Evolutionary conservation across 2,113 vertebrate genomes (phyloP).

Genomic region (Gnathochromis pfefferi): DNA sequence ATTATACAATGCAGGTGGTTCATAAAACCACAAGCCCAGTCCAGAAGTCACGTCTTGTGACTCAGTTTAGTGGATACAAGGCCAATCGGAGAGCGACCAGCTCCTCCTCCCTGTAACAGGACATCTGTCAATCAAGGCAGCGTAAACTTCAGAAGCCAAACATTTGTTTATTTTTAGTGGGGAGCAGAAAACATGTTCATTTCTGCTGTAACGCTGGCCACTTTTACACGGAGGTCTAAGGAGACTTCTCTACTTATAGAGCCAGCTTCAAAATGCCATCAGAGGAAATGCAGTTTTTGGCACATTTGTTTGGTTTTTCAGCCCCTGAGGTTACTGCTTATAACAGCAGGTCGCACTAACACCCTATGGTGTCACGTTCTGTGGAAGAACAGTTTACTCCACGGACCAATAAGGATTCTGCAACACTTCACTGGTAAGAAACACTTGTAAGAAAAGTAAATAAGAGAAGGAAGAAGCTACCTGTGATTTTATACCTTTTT

Average conservation of each 20-base stretch:
- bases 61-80: background rate
- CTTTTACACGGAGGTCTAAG: background rate
- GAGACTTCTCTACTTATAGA: background rate
- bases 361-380: background rate
- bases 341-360: background rate
- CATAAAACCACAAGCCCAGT: background rate
- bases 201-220: background rate
- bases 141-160: background rate
- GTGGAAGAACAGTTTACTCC: background rate
- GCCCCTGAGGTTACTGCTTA: background rate
- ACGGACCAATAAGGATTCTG: background rate
- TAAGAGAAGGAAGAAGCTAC: background rate
- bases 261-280: background rate
- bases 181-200: background rate
- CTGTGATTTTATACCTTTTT: background rate
- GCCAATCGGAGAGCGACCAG: background rate
- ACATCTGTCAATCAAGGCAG: background rate
- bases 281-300: background rate
- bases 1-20: background rate
- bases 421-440: background rate
- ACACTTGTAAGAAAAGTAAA: background rate
- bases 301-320: background rate
- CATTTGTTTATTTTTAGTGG: rapidly evolving
- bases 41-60: background rate
- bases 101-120: background rate